Base-by-base conservation (phyloP, 2,888 invertebrate genomes). In the Odontothrips loti region DNA sequence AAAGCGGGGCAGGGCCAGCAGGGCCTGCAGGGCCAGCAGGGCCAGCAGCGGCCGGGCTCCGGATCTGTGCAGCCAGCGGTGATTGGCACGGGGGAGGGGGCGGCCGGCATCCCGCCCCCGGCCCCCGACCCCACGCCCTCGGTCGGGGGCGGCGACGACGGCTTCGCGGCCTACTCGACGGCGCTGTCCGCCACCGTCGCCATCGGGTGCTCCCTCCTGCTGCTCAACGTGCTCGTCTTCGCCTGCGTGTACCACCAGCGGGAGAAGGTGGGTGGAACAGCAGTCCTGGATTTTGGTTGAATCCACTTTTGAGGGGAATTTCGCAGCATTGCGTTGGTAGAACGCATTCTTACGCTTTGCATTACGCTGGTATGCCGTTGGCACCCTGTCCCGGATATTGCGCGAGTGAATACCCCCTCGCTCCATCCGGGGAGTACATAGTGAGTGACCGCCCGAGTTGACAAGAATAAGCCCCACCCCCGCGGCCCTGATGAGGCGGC, bases 121-220 rank as follows among this genome's bases (percentile, higher is more conserved):
- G 84, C 85, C 63, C 84, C 84, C 85, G 83, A 86, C 84, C 80
- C 83, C 83, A 48, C 86, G 86, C 82, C 82, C 83, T 29, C 84
- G 85, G 58, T 86, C 87, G n/a, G 85, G 85, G 20, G 83, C 83
- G 47, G 86, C 86, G 95, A 95, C 86, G 95, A 95, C 84, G 95
- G 95, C 0, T 96, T 96, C 85, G 95, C 96, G 0, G 95, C 95
- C 0, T 96, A 96, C 85, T 95, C 95, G 0, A 96, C 96, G 6
- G 96, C 96, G 1, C 88, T 97, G 20, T 96, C 96, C 87, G 96
- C 96, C 0, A 97, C 96, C 27, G 96, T 98, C 84, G 97, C 97
- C 80, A 96, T 98, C 83, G 98, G 98, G 27, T 75, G 68, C 68
- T 75, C 68, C 11, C 68, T 75, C 23, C 68, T 75, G 6, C 68